Base-by-base conservation (phyloP, 1,140 invertebrate genomes). In the Diprion similis region DNA sequence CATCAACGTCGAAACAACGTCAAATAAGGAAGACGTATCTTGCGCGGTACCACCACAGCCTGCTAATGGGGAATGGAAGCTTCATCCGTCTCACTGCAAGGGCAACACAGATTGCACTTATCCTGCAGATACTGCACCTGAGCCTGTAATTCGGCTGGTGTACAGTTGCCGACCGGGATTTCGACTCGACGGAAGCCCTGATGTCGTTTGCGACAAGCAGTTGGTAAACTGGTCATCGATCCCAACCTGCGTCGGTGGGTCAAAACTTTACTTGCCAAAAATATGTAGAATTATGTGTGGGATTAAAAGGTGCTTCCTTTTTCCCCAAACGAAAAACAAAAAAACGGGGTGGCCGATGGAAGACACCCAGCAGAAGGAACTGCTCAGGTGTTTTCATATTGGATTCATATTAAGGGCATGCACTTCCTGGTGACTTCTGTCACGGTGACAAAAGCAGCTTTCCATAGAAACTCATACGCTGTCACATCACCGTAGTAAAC, bases 121-220 rank as follows among this genome's bases (percentile, higher is more conserved):
- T 0, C 10, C 18, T 1, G 9, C 69, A 46, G 75, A 75, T 8
- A 46, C 72, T 7, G 3, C n/a, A 7, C 65, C 87, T 15, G 68
- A 72, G 18, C 78, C 77, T 17, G 87, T 85, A 69, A 71, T 81
- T 11, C 64, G 78, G 68, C 68, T 88, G 9, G 70, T 85, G 18
- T 88, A 86, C 17, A 81, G 47, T 37, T 88, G 87, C 66, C 71
- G 85, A 51, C 0, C 65, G 8, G 85, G 85, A 8, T 86, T 79
- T 73, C 78, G 70, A 24, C 13, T 84, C 24, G 76, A 66, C 18
- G 82, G 82, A 8, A 70, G 65, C 10, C 0, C n/a, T 7, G 73
- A 82, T 59, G 83, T 83, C 6, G 80, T 78, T 24, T 88, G 86
- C 65, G 78, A 75, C 8, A 46, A 69, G 0, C 71, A 76, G 8